Conservation (phyloP, 2,888 invertebrate genomes). For the Heliconius erato region DNA sequence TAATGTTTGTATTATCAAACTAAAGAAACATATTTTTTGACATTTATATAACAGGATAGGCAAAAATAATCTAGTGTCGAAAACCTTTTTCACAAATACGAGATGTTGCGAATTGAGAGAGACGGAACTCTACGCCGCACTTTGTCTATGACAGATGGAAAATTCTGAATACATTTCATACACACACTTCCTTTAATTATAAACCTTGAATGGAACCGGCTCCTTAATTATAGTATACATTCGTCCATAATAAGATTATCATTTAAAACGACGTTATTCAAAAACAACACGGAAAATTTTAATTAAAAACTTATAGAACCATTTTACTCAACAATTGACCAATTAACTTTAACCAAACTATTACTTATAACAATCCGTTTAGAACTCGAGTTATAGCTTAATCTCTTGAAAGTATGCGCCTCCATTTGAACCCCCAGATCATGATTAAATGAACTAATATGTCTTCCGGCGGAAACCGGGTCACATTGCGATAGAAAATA, state of each 20-base stretch:
- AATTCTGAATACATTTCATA: neutral
- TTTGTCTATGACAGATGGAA: neutral
- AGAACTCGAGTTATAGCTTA: conserved; percentile 31
- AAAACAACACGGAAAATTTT: neutral
- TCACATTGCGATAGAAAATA: conserved; percentile 26
- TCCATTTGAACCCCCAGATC: conserved; percentile 30
- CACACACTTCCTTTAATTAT: neutral
- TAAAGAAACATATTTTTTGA: too few species aligned
- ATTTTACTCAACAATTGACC: conserved; percentile 19
- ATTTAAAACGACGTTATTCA: neutral
- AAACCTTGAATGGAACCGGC: too few species aligned
- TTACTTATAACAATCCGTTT: conserved; percentile 26
- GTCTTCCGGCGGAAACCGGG: conserved; percentile 25
- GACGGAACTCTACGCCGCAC: too few species aligned
- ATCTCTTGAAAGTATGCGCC: conserved; percentile 35
- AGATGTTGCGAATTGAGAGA: neutral
- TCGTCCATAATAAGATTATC: neutral
- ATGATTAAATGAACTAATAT: conserved; percentile 34
- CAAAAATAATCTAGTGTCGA: neutral
- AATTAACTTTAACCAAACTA: conserved; percentile 23
- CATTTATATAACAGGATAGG: neutral
- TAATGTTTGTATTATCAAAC: too few species aligned
- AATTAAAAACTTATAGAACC: neutral
- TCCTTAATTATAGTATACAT: too few species aligned
- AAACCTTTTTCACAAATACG: neutral